These are phyloP conservation scores for Podarcis siculus DNA, from an alignment of 2,797 vertebrate species.

Conservation along the genomic window DNA sequence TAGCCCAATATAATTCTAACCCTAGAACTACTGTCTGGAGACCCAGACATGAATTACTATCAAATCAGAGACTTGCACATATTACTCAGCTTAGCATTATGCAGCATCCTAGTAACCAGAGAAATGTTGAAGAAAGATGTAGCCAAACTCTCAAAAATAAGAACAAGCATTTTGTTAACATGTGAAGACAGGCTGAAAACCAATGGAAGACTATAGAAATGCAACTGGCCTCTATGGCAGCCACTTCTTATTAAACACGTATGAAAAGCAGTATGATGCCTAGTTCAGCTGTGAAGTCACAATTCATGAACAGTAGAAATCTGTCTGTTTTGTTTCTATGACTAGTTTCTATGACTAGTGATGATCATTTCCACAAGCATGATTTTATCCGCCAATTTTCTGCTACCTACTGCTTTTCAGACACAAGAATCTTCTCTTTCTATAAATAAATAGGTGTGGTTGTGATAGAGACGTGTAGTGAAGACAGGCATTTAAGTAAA, in stretches of 20 bases:
- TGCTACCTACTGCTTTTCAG: background rate
- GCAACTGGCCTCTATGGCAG: no score
- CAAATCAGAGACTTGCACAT: slow-evolving; percentile 24
- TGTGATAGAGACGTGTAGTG: background rate
- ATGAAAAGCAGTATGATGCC: background rate
- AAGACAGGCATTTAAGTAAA: background rate
- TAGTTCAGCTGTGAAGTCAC: background rate
- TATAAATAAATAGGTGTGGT: background rate
- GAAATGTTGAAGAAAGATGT: no score
- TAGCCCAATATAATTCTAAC: background rate
- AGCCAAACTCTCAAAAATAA: background rate
- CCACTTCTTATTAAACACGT: background rate
- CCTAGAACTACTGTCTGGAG: background rate
- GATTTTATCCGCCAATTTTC: background rate
- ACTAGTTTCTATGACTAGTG: background rate
- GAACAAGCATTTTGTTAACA: background rate
- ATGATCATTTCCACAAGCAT: background rate
- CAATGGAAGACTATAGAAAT: background rate
- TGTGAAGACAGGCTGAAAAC: background rate
- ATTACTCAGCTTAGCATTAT: background rate
- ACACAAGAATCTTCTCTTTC: background rate
- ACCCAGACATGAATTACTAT: background rate
- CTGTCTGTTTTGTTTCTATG: background rate
- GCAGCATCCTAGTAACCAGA: no score
- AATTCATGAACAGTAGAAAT: background rate